These are phyloP conservation scores for Sylvia atricapilla DNA, from an alignment of 2,113 vertebrate species.

Conservation along the genomic window DNA sequence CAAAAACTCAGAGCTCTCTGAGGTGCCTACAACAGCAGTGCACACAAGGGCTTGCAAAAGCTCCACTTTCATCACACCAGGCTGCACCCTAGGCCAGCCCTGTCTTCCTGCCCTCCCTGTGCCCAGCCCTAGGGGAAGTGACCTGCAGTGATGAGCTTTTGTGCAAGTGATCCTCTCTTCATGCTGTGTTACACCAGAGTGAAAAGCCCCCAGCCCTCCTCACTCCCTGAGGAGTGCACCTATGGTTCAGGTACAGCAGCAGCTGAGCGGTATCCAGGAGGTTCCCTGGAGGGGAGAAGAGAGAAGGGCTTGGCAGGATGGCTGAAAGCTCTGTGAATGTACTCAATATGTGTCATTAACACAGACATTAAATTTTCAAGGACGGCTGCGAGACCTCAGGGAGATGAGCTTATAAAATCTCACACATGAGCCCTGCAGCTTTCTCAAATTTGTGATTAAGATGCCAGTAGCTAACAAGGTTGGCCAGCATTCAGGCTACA, in stretches of 20 bases:
- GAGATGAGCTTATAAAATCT: not conserved
- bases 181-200: not conserved
- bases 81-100: not conserved
- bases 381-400: not conserved
- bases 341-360: not conserved
- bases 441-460: not conserved
- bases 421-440: not conserved
- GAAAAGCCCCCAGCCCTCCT: not conserved
- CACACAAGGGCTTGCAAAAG: not conserved
- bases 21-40: not conserved
- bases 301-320: not conserved
- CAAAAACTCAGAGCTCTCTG: not conserved
- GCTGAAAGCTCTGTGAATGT: not conserved
- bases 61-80: not conserved
- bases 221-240: not conserved
- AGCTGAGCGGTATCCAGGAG: rapidly evolving
- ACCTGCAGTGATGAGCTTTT: not conserved
- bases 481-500: not conserved
- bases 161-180: not conserved
- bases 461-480: not conserved
- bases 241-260: rapidly evolving
- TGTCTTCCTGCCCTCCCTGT: not conserved
- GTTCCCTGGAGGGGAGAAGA: not conserved
- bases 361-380: not conserved
- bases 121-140: not conserved